Base-by-base conservation (phyloP, 2,888 invertebrate species). In the Plemyria rubiginata region DNA sequence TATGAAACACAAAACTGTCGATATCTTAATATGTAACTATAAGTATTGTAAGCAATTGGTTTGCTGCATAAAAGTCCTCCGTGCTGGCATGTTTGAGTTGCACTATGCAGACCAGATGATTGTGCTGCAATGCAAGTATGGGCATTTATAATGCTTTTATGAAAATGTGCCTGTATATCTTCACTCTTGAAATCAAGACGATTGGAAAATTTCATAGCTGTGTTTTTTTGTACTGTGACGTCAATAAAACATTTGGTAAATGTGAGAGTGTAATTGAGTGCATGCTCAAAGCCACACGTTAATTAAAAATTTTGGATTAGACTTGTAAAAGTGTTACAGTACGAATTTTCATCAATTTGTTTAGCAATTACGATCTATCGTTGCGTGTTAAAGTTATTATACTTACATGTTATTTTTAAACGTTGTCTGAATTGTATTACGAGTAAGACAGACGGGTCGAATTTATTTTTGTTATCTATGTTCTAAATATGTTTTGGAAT, bases 231-330 rank as follows among this genome's bases (percentile, higher is more conserved):
- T 69, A 61, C 68, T 71, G 76, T 73, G 71, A 71, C 63, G 67
- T 71, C 62, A 68, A 59, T 62, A 53, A 64, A 67, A 65, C 55
- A 65, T 68, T 58, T 67, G 68, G 55, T 67, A 66, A 70, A 71
- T 68, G 71, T 70, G 73, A 62, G 68, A 76, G 72, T n/a, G n/a
- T n/a, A n/a, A n/a, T n/a, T n/a, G n/a, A n/a, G n/a, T 76, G 73
- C 71, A 73, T 63, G 73, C 67, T 72, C 73, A 73, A 72, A 45
- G 71, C 70, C 71, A 73, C 71, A 72, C 70, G 65, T 66, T 68
- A 60, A 72, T 65, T 73, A 75, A 76, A 74, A 75, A 73, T 75
- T n/a, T 81, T 74, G 70, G 74, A 79, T 70, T 81, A 81, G 78
- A 80, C 79, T 78, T 76, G 70, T 77, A 78, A 78, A 73, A 77